Evolutionary conservation across 2,797 vertebrate species (phyloP).

Genomic region (Rhabdophis nuchalis): DNA sequence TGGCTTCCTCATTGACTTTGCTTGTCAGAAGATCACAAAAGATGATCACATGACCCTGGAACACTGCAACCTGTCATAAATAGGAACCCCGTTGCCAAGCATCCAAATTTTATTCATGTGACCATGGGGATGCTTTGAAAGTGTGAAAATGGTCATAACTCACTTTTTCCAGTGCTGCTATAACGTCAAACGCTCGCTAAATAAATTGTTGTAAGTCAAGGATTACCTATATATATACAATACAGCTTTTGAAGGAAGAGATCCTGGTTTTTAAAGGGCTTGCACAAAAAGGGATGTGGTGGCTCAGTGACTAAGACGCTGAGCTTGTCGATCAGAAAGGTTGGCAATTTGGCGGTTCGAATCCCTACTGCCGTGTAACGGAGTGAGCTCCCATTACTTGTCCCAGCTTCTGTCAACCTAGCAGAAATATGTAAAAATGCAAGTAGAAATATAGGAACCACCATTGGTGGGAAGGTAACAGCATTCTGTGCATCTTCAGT

Average conservation of each 20-base stretch:
- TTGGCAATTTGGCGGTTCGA: too few relatives aligned
- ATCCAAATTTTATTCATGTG: background rate
- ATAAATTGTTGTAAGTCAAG: background rate
- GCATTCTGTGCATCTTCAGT: too few relatives aligned
- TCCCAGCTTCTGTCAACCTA: too few relatives aligned
- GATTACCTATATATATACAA: background rate
- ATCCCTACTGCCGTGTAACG: too few relatives aligned
- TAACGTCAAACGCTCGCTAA: background rate
- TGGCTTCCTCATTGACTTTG: background rate
- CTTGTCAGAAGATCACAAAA: background rate
- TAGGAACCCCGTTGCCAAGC: background rate
- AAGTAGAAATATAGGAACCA: too few relatives aligned
- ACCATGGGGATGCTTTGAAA: background rate
- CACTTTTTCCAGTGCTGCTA: background rate
- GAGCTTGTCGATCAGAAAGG: too few relatives aligned
- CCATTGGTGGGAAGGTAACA: too few relatives aligned
- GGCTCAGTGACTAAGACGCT: too few relatives aligned
- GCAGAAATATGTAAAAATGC: too few relatives aligned
- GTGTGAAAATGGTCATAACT: background rate
- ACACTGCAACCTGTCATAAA: background rate
- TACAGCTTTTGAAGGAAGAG: background rate
- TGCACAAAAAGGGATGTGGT: too few relatives aligned
- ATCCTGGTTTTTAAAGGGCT: background rate
- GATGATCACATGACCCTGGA: background rate
- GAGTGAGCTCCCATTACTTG: too few relatives aligned